Evolutionary conservation across 2,113 vertebrate species (phyloP).

Genomic region (Platysternon megacephalum): DNA sequence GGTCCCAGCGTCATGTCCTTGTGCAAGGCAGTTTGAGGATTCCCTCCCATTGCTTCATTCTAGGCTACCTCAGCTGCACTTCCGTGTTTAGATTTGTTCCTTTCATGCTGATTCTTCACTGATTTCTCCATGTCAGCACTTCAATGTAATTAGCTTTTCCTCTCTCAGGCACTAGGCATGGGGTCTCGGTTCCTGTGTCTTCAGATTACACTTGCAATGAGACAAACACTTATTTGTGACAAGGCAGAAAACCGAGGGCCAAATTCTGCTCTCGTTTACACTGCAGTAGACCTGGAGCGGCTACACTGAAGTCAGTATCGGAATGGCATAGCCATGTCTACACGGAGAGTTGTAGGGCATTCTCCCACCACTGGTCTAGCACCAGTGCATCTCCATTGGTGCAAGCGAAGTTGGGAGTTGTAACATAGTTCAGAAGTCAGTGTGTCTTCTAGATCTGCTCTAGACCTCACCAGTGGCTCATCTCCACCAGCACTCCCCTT

Average conservation of each 20-base stretch:
- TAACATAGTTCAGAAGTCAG: rapidly evolving
- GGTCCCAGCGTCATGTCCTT: neutral
- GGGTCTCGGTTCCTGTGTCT: neutral
- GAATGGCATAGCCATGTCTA: neutral
- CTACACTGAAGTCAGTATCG: neutral
- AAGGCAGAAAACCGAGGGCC: neutral
- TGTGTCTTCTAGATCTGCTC: neutral
- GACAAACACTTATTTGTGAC: neutral
- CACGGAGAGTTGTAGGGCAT: neutral
- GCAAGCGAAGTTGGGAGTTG: rapidly evolving
- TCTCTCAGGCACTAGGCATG: constrained; percentile 7
- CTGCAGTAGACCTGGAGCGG: neutral
- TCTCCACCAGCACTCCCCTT: neutral
- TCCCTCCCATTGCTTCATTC: neutral
- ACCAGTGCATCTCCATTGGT: neutral
- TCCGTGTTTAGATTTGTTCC: neutral
- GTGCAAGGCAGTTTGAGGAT: neutral
- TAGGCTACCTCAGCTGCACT: neutral
- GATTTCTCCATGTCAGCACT: neutral
- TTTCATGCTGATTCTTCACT: neutral
- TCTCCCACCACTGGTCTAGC: rapidly evolving
- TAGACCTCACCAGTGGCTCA: neutral
- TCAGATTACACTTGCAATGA: neutral
- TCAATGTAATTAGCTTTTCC: constrained; percentile 22
- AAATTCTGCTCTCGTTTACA: neutral